Evolutionary conservation across 2,888 invertebrate genomes (phyloP), one percentile per base, ranked within the genome.

Genomic region (Catocala sponsa): DNA sequence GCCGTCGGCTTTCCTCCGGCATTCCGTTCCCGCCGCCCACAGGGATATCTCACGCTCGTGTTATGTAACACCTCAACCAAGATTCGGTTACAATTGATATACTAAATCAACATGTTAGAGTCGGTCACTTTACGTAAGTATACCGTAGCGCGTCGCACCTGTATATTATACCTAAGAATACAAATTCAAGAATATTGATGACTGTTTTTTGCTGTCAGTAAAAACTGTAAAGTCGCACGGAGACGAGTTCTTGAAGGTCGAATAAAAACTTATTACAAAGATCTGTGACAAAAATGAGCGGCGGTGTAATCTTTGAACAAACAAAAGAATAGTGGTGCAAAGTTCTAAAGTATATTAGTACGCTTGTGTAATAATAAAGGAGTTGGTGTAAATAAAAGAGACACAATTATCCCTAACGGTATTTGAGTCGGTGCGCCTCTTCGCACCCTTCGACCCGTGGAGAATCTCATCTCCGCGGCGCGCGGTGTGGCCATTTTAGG

Each of bases 11-110:
- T 94, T 94, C 92, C 91, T 93, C 91, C 90, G 80, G 83, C 93
- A 94, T 94, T 94, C 93, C 92, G 84, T 85, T 88, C 86, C 88
- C 85, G 84, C 87, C 92, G 92, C 94, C 93, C 92, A 94, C 93
- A 83, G 91, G 91, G 91, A 90, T 92, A 92, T 91, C 92, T 94
- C 92, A 92, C 92, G 86, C 87, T 85, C 73, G 81, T 81, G 84
- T 93, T 93, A 89, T 86, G 91, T 91, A 92, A 93, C 88, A 87
- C 87, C 85, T 83, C 80, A 60, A 69, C 68, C 79, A 80, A 87
- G 87, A 89, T 91, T 90, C 82, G 83, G 87, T 85, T 87, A 87
- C 89, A 86, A 89, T 89, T 89, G 87, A 89, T 86, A 86, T 79
- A 84, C 79, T 78, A 82, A 83, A 69, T 71, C 62, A 66, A 68